A percentile compares a stretch with the other conserved stretches of the same genome.
Evolutionary conservation across 2,113 vertebrate genomes (phyloP).

Genomic region (Hippolais icterina): DNA sequence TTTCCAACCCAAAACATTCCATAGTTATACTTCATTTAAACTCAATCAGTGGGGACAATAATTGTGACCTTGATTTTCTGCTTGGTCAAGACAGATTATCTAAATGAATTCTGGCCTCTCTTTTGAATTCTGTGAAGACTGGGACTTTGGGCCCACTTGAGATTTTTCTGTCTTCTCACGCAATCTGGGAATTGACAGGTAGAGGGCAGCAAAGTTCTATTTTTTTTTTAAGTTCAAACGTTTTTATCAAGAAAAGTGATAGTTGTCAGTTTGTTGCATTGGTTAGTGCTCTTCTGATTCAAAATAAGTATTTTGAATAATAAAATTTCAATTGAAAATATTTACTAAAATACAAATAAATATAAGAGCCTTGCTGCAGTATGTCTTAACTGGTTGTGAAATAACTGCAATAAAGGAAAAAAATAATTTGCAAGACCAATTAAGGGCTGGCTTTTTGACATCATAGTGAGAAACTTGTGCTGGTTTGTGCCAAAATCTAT

Average conservation of each 20-base stretch:
- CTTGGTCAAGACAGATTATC: neutral
- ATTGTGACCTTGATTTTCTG: neutral
- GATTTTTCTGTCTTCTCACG: neutral
- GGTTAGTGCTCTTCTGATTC: neutral
- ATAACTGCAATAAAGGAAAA: neutral
- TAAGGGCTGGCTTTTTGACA: neutral
- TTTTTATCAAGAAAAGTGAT: neutral
- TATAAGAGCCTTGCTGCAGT: neutral
- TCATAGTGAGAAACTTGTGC: neutral
- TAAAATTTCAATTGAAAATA: neutral
- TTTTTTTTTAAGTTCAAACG: neutral
- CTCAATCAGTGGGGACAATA: neutral
- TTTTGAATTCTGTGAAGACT: neutral
- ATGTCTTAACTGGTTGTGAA: neutral
- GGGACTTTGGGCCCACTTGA: neutral
- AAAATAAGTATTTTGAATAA: neutral
- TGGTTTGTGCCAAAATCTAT: neutral
- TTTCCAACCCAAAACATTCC: neutral
- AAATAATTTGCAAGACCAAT: neutral
- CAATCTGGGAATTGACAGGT: slow-evolving; percentile 14
- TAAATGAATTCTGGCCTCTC: neutral
- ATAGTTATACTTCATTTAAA: neutral
- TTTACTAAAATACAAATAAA: neutral
- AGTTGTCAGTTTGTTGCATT: neutral
- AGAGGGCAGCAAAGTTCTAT: slow-evolving; percentile 76